phyloP scores from a whole-genome alignment of 2,888 invertebrate species.

The Euspilapteryx auroguttella region DNA sequence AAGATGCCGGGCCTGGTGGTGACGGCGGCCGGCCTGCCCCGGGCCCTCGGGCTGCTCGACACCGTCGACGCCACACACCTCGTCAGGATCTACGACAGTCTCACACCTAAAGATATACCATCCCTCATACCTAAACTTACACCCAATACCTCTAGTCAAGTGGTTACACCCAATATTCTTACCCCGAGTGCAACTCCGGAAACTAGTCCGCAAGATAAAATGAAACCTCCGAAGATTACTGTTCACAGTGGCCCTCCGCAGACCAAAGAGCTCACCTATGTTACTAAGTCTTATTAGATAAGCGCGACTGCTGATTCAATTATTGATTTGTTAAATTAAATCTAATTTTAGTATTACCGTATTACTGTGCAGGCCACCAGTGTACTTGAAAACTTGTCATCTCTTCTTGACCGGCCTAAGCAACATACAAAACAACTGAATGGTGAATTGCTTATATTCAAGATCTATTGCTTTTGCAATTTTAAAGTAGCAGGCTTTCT shows the following conservation, averaged over 20 bases:
- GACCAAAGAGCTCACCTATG: not conserved
- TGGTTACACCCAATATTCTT: constrained; percentile 31
- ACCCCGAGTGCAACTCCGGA: constrained; percentile 52
- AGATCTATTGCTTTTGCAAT: no score
- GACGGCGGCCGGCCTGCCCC: constrained; percentile 33
- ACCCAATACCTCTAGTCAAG: constrained; percentile 12
- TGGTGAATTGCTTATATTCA: no score
- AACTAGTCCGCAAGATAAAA: constrained; percentile 25
- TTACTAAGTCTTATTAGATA: no score
- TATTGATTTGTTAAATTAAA: no score
- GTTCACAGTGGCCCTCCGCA: constrained; percentile 18
- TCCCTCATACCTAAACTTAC: constrained; percentile 41
- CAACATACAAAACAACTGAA: no score
- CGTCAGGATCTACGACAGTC: constrained; percentile 42
- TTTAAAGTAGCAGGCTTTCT: no score
- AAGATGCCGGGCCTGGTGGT: constrained; percentile 36
- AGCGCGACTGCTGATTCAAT: no score
- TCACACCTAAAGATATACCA: constrained; percentile 34
- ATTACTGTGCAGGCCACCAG: no score
- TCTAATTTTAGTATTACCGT: no score
- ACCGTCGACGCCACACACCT: constrained; percentile 31
- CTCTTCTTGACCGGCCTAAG: no score
- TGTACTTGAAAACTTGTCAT: no score
- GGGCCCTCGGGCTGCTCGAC: constrained; percentile 21
- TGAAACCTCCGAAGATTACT: constrained; percentile 28